Percentiles rank a stretch among this genome's conserved stretches.
Evolutionary conservation across 2,888 invertebrate genomes (phyloP).

Genomic region (Drosophila planitibia): DNA sequence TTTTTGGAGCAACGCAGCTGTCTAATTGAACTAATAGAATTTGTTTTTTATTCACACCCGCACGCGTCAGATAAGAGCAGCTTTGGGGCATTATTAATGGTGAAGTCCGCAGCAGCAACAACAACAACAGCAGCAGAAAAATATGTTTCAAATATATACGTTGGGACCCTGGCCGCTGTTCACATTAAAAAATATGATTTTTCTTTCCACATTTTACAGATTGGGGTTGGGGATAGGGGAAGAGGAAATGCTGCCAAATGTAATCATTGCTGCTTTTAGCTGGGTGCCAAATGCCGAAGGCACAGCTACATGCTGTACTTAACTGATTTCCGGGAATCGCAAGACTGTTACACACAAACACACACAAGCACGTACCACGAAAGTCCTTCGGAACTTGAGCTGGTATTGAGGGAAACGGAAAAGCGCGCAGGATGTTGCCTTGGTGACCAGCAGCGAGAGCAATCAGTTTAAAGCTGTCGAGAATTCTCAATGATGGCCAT

Average conservation of each 20-base stretch:
- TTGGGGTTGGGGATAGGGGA: constrained; percentile 16
- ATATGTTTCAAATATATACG: constrained; percentile 46
- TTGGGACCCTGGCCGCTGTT: constrained; percentile 8
- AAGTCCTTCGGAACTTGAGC: constrained; percentile 21
- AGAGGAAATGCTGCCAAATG: constrained; percentile 52
- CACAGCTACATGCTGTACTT: constrained; percentile 63
- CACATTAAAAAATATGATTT: constrained; percentile 61
- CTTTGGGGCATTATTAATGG: constrained; percentile 18
- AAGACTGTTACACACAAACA: constrained; percentile 20
- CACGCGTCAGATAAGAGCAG: constrained; percentile 62
- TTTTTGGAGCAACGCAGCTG: constrained; percentile 33
- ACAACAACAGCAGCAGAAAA: constrained; percentile 16
- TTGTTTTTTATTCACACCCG: constrained; percentile 53
- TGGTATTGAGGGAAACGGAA: constrained; percentile 19
- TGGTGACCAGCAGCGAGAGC: constrained; percentile 62
- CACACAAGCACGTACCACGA: constrained; percentile 15
- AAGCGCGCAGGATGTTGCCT: constrained; percentile 46
- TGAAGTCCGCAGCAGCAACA: constrained; percentile 21
- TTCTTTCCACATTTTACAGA: constrained; percentile 36
- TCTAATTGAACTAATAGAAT: constrained; percentile 75
- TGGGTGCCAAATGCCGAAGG: constrained; percentile 61
- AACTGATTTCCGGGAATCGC: constrained; percentile 74
- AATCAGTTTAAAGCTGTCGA: constrained; percentile 76
- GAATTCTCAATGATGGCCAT: constrained; percentile 64
- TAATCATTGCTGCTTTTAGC: constrained; percentile 65